These are phyloP conservation scores for Muscicapa striata DNA, from an alignment of 2,797 vertebrate genomes.

Conservation along the genomic window DNA sequence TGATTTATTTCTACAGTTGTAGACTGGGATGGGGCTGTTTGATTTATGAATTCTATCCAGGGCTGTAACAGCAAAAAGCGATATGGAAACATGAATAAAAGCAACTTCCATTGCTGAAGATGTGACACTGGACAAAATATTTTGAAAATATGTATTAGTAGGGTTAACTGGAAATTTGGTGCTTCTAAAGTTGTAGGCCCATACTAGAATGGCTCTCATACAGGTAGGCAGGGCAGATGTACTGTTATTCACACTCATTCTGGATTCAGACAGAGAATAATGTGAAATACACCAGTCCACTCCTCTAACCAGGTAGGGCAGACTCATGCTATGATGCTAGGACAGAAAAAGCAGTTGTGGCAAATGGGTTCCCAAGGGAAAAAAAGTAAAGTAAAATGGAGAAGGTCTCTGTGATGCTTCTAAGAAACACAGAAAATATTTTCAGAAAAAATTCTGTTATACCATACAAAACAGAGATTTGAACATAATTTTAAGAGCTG, in stretches of 20 bases:
- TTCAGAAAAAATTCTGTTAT: background rate
- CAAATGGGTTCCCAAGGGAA: background rate
- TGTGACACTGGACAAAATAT: background rate
- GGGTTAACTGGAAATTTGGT: background rate
- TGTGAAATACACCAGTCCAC: background rate
- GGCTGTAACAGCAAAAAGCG: background rate
- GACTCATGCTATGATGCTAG: background rate
- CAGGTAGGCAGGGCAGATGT: background rate
- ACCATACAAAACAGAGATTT: background rate
- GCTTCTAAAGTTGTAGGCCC: background rate
- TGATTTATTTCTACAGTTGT: background rate
- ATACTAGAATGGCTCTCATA: background rate
- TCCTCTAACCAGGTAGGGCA: background rate
- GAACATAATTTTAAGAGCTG: background rate
- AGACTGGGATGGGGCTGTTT: background rate
- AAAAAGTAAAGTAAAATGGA: background rate
- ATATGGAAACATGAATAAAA: background rate
- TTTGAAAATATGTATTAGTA: background rate
- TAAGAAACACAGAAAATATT: background rate
- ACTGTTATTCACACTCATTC: background rate
- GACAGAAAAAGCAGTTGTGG: background rate
- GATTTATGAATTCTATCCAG: background rate
- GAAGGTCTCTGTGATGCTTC: background rate
- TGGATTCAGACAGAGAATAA: background rate
- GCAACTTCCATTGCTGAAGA: background rate